Conservation (phyloP, 2,797 vertebrate genomes). For the Esox lucius region DNA sequence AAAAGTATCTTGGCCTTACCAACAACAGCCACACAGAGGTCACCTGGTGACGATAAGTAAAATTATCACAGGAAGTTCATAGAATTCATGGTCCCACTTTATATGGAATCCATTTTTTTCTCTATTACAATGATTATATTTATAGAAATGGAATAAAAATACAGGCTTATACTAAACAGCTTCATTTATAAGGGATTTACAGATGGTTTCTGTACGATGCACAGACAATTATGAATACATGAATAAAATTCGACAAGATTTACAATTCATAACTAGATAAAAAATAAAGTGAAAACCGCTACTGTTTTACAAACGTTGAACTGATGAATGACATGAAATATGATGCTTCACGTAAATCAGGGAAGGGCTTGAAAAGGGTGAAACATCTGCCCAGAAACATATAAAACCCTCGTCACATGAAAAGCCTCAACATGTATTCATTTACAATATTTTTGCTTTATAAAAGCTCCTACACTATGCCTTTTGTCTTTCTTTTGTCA, state of each 20-base stretch:
- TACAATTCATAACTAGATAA: background rate
- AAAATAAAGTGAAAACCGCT: background rate
- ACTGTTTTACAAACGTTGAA: background rate
- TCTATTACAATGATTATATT: conserved; percentile 50
- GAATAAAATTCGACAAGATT: background rate
- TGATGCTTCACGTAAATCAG: no score
- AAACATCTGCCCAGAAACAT: background rate
- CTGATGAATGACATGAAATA: background rate
- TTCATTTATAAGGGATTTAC: background rate
- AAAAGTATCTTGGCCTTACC: conserved; percentile 45
- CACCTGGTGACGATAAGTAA: conserved; percentile 56
- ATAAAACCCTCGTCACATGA: background rate
- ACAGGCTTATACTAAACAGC: background rate
- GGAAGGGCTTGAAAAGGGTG: background rate
- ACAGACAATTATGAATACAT: background rate
- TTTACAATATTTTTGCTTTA: conserved; percentile 26
- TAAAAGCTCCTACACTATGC: conserved; percentile 32
- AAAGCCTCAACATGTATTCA: conserved; percentile 20
- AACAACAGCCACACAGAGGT: conserved; percentile 61
- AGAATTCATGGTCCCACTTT: conserved; percentile 57
- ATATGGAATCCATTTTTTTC: conserved; percentile 11
- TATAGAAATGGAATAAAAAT: conserved; percentile 1
- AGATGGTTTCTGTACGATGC: background rate
- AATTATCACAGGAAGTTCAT: conserved; percentile 46
- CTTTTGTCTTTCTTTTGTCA: conserved; percentile 56